Conservation (phyloP, 2,888 invertebrate genomes). For the Caenorhabditis parvicauda region DNA sequence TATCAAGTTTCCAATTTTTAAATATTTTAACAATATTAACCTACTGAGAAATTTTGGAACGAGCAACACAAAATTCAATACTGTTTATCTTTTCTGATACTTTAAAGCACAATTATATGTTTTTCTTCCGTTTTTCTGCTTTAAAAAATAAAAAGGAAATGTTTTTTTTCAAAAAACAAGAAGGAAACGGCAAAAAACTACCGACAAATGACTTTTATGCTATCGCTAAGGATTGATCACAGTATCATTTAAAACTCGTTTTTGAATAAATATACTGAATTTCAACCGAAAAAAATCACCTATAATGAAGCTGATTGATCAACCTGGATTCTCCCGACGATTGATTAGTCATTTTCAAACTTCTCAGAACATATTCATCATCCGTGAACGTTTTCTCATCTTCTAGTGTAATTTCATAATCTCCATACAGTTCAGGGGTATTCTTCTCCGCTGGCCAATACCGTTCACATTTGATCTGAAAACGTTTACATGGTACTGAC, state of each 20-base stretch:
- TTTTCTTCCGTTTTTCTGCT: no score
- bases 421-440: constrained; percentile 33
- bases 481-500: background rate
- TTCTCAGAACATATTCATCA: constrained; percentile 41
- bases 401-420: constrained; percentile 36
- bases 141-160: no score
- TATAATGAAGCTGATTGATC: constrained; percentile 51
- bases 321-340: constrained; percentile 22
- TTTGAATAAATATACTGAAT: background rate
- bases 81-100: no score
- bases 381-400: constrained; percentile 35
- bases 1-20: background rate
- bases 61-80: background rate
- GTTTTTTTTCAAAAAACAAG: no score
- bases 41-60: no score
- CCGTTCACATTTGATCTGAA: constrained; percentile 48
- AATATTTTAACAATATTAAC: background rate
- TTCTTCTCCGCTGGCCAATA: constrained; percentile 47
- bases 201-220: no score
- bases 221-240: background rate
- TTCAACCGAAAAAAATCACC: constrained; percentile 4
- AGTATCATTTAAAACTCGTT: background rate
- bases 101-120: no score
- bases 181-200: no score
- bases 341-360: constrained; percentile 34